phyloP scores from a whole-genome alignment of 2,888 invertebrate genomes.

The Cephus pulcher region DNA sequence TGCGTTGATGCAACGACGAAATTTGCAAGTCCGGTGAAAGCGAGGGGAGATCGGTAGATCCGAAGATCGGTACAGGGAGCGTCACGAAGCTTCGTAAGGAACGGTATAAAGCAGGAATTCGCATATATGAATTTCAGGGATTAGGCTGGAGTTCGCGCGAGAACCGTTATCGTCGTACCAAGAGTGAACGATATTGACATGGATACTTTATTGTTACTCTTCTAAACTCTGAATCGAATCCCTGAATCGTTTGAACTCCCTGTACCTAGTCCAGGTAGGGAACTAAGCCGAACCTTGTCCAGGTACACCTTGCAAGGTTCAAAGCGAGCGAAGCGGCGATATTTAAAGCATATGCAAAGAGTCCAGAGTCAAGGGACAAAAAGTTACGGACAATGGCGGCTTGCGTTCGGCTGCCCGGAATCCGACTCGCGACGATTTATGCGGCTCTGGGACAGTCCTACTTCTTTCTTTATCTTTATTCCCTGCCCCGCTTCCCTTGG shows the following conservation, averaged over 20 bases:
- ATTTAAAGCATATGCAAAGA: constrained; percentile 63
- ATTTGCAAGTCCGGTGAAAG: constrained; percentile 50
- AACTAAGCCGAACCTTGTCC: too few species aligned
- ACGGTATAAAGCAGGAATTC: too few species aligned
- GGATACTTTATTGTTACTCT: too few species aligned
- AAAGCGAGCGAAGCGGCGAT: constrained; percentile 47
- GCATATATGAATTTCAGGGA: too few species aligned
- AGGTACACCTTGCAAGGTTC: constrained; percentile 19
- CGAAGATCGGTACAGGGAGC: constrained; percentile 13
- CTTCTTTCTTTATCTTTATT: constrained; percentile 24
- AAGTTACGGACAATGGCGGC: constrained; percentile 60
- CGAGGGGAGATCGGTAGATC: neutral
- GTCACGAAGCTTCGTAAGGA: constrained; percentile 13
- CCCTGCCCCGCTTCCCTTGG: constrained; percentile 24
- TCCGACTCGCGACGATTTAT: constrained; percentile 63
- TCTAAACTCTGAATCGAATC: too few species aligned
- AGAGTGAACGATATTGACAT: too few species aligned
- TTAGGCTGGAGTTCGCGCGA: too few species aligned
- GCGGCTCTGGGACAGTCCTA: constrained; percentile 49
- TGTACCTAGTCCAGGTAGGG: too few species aligned
- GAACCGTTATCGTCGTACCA: too few species aligned
- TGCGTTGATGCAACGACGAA: constrained; percentile 35
- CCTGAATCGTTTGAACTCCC: too few species aligned
- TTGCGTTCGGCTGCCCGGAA: constrained; percentile 61
- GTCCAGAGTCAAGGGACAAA: constrained; percentile 48